These are phyloP conservation scores for Berghia stephanieae DNA, from an alignment of 1,140 invertebrate genomes.

Conservation along the genomic window DNA sequence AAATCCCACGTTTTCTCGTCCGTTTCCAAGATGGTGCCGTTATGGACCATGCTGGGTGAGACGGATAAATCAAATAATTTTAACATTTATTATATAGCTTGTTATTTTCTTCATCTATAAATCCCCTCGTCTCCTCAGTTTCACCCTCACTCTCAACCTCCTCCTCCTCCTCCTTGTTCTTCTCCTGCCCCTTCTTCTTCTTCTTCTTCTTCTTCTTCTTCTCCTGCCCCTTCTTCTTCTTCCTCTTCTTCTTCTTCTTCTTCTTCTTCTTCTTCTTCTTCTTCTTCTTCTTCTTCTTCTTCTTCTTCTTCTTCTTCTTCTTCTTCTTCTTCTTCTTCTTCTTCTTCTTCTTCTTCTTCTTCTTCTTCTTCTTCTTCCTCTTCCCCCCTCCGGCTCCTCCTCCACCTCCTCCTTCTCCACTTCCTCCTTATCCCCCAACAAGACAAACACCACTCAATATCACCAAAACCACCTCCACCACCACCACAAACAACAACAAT, in stretches of 20 bases:
- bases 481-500: too few relatives aligned
- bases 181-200: background rate
- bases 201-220: background rate
- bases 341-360: background rate
- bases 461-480: too few relatives aligned
- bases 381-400: background rate
- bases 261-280: background rate
- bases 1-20: constrained; percentile 65
- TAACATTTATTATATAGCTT: background rate
- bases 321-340: background rate
- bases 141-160: background rate
- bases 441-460: too few relatives aligned
- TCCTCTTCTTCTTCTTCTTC: background rate
- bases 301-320: background rate
- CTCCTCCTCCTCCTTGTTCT: background rate
- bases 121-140: background rate
- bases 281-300: background rate
- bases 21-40: constrained; percentile 65
- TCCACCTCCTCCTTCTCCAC: background rate
- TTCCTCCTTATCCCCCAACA: background rate
- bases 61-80: background rate
- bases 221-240: background rate
- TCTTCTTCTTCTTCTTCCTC: too few relatives aligned
- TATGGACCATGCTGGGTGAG: constrained; percentile 55
- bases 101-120: background rate